These are phyloP conservation scores for Cherax destructor DNA, from an alignment of 1,140 invertebrate genomes.

Conservation along the genomic window DNA sequence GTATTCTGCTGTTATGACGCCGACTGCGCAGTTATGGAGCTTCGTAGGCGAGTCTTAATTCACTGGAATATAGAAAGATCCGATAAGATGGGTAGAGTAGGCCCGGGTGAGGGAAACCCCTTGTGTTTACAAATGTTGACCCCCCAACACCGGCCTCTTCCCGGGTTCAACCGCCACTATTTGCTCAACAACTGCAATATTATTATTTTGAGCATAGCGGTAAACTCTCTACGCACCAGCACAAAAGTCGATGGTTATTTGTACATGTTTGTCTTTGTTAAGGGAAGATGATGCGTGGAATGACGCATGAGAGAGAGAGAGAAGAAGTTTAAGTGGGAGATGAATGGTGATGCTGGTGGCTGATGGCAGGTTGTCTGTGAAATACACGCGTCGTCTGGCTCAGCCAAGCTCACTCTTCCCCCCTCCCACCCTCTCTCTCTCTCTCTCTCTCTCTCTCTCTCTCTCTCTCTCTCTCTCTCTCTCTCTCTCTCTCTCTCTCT, in stretches of 20 bases:
- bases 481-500: too few relatives aligned
- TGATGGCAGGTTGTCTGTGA: background rate
- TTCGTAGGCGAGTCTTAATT: background rate
- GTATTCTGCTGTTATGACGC: background rate
- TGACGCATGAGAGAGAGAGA: too few relatives aligned
- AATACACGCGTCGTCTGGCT: background rate
- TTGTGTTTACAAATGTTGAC: slow-evolving; percentile 34
- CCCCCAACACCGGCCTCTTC: slow-evolving; percentile 27
- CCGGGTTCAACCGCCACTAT: background rate
- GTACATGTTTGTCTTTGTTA: too few relatives aligned
- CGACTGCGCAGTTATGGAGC: too few relatives aligned
- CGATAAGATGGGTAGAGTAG: background rate
- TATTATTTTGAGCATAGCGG: background rate
- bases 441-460: background rate
- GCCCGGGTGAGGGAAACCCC: background rate
- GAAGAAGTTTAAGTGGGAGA: background rate
- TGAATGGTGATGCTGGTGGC: background rate
- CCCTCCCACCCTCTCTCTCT: background rate
- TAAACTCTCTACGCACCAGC: background rate
- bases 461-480: too few relatives aligned
- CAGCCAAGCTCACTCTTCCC: background rate
- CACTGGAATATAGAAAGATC: background rate
- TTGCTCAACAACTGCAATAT: background rate
- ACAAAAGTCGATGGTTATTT: too few relatives aligned
- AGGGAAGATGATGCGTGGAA: background rate